These are phyloP conservation scores for Hyaena hyaena DNA, from an alignment of 2,113 vertebrate genomes.

Conservation along the genomic window DNA sequence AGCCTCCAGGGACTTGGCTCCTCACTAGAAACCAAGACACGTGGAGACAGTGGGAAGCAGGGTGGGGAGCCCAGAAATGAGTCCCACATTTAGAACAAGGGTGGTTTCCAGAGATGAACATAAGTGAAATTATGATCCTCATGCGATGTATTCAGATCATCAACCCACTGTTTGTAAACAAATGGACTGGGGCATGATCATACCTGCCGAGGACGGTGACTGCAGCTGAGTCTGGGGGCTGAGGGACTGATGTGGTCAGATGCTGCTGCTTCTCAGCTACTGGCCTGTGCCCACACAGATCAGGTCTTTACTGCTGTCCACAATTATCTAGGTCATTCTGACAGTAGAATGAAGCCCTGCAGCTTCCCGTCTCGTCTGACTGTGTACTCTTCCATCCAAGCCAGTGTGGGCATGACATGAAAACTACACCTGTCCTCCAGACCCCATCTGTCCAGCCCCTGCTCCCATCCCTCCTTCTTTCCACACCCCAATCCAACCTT, in stretches of 20 bases:
- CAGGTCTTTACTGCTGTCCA: not conserved
- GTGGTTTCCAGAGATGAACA: not conserved
- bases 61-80: not conserved
- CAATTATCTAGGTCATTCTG: not conserved
- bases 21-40: not conserved
- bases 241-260: not conserved
- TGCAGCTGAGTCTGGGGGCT: not conserved
- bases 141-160: fast-evolving
- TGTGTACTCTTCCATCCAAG: not conserved
- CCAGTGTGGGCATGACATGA: fast-evolving
- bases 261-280: not conserved
- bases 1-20: not conserved
- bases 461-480: not conserved
- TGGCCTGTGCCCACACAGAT: no score
- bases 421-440: not conserved
- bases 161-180: not conserved
- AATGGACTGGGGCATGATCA: fast-evolving
- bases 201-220: not conserved
- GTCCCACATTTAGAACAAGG: not conserved
- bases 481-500: no score
- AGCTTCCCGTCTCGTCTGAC: not conserved
- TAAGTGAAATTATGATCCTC: no score
- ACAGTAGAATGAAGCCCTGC: not conserved
- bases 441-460: not conserved
- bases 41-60: not conserved